These are phyloP conservation scores for Orientallactaga sibirica DNA, from an alignment of 2,797 vertebrate genomes.

Conservation along the genomic window DNA sequence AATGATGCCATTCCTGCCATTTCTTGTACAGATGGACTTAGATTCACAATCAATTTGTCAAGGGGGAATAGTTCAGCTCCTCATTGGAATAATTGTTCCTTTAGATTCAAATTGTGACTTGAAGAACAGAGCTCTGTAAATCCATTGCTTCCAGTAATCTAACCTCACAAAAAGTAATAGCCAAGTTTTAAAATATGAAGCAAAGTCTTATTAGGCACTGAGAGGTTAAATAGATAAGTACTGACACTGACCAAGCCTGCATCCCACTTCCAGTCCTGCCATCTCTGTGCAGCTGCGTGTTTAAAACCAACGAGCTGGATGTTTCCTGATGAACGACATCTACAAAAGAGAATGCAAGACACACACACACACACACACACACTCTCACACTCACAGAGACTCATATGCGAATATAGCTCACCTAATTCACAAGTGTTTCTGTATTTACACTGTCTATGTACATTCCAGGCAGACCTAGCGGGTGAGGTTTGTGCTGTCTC, in stretches of 20 bases:
- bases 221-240: constrained; percentile 82
- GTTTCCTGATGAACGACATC: constrained; percentile 86
- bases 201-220: constrained; percentile 76
- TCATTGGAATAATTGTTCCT: constrained; percentile 55
- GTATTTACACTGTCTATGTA: constrained; percentile 90
- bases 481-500: constrained; percentile 82
- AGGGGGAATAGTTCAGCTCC: constrained; percentile 62
- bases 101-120: constrained; percentile 61
- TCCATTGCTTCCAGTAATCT: constrained; percentile 79
- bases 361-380: constrained; percentile 67
- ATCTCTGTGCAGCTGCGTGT: constrained; percentile 68
- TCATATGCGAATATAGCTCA: constrained; percentile 88
- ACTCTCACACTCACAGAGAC: constrained; percentile 51
- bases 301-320: constrained; percentile 82
- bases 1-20: neutral
- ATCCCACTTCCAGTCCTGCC: constrained; percentile 70
- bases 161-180: constrained; percentile 78
- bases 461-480: constrained; percentile 88
- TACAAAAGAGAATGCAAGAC: constrained; percentile 88
- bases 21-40: constrained; percentile 15
- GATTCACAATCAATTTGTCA: constrained; percentile 53
- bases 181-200: constrained; percentile 65
- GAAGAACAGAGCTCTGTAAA: constrained; percentile 73
- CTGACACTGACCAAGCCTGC: constrained; percentile 64
- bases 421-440: constrained; percentile 89